Evolutionary conservation across 2,888 invertebrate species (phyloP).

Genomic region (Didymodactylos carnosus): DNA sequence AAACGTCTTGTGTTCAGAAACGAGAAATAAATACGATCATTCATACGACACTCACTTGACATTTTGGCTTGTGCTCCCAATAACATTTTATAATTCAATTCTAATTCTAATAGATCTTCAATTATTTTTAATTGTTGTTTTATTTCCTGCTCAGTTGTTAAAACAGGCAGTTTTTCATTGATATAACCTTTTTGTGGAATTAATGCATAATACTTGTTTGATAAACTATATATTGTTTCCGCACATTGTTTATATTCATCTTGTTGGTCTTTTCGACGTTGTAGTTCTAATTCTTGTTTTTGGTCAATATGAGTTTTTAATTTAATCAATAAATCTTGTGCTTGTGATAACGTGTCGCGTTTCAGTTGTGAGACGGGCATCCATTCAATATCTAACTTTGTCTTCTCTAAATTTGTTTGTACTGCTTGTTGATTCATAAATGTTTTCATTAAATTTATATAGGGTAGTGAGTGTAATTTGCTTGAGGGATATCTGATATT

Average conservation of each 20-base stretch:
- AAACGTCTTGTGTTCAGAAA: too few relatives aligned
- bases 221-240: constrained; percentile 27
- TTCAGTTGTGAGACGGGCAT: constrained; percentile 34
- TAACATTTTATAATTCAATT: constrained; percentile 32
- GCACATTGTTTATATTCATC: constrained; percentile 19
- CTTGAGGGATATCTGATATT: neutral
- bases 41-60: constrained; percentile 20
- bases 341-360: constrained; percentile 29
- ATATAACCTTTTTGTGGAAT: constrained; percentile 36
- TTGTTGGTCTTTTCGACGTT: constrained; percentile 19
- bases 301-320: constrained; percentile 15
- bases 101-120: constrained; percentile 31
- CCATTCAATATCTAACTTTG: constrained; percentile 23
- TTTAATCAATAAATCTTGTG: constrained; percentile 24
- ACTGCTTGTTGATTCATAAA: neutral
- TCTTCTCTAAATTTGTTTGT: constrained; percentile 13
- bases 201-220: constrained; percentile 37
- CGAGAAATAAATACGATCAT: neutral
- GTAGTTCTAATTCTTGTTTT: constrained; percentile 16
- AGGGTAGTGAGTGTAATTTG: neutral
- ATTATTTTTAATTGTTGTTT: constrained; percentile 26
- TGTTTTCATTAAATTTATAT: neutral
- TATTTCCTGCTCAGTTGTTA: constrained; percentile 25
- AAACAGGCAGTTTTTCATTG: constrained; percentile 31
- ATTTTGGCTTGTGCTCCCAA: constrained; percentile 29